Conservation (phyloP, 2,888 invertebrate species). For the Agriopis aurantiaria region DNA sequence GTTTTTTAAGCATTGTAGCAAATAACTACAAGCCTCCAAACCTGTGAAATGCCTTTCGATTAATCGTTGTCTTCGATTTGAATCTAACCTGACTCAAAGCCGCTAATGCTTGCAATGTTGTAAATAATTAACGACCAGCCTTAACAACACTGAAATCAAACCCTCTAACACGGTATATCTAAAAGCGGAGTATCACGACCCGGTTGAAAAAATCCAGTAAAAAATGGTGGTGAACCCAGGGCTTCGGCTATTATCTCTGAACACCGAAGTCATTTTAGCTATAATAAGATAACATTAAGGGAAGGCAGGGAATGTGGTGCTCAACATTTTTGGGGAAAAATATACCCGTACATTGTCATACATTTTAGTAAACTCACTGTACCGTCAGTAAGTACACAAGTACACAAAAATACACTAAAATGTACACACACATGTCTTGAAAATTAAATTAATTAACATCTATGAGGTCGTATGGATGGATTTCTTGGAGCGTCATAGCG, state of each 20-base stretch:
- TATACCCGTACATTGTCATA: not conserved
- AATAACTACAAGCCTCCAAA: not conserved
- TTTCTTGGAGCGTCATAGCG: too few species aligned
- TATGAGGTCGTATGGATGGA: too few species aligned
- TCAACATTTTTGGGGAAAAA: slow-evolving; percentile 58
- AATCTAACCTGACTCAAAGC: slow-evolving; percentile 10
- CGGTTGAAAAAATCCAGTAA: slow-evolving; percentile 68
- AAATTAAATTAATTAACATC: too few species aligned
- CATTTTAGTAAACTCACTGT: too few species aligned
- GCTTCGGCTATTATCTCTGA: slow-evolving; percentile 81
- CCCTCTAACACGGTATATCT: slow-evolving; percentile 77
- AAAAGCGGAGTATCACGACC: slow-evolving; percentile 74
- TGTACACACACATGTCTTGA: too few species aligned
- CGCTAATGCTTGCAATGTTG: slow-evolving; percentile 39
- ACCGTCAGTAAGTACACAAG: too few species aligned
- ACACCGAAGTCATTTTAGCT: slow-evolving; percentile 86
- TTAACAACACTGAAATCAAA: slow-evolving; percentile 68
- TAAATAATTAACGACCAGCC: slow-evolving; percentile 43
- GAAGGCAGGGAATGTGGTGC: slow-evolving; percentile 60
- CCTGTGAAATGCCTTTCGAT: not conserved
- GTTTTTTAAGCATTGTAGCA: not conserved
- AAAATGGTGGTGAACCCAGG: slow-evolving; percentile 78
- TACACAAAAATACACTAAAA: too few species aligned
- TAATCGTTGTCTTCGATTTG: not conserved
- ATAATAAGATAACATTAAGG: slow-evolving; percentile 87